Conservation (phyloP, 2,888 invertebrate species). For the Tachina lurida region DNA sequence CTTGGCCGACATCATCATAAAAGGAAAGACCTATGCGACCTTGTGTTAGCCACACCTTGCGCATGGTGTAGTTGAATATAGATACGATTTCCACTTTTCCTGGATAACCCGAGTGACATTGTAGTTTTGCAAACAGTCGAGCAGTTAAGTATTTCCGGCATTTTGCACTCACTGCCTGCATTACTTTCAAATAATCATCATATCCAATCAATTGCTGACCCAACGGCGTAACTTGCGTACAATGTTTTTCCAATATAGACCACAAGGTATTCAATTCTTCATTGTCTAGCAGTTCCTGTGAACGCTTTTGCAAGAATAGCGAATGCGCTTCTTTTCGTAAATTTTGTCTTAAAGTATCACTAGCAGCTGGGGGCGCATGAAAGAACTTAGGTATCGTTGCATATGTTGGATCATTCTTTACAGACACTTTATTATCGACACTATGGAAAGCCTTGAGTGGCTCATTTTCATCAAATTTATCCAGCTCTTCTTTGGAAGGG, state of each 20-base stretch:
- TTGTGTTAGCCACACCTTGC: constrained; percentile 97
- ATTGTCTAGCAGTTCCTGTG: constrained; percentile 92
- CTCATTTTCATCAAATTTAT: constrained; percentile 71
- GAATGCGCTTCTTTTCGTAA: constrained; percentile 94
- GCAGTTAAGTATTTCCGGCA: constrained; percentile 92
- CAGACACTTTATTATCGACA: constrained; percentile 3
- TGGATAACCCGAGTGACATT: constrained; percentile 90
- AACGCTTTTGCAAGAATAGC: constrained; percentile 92
- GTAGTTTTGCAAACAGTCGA: constrained; percentile 93
- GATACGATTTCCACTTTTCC: constrained; percentile 94
- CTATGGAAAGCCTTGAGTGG: constrained; percentile 56
- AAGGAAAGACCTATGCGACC: constrained; percentile 96
- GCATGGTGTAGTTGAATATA: constrained; percentile 97
- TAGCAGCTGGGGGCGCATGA: constrained; percentile 89
- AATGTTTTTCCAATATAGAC: constrained; percentile 90
- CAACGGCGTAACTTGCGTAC: constrained; percentile 88
- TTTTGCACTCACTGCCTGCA: constrained; percentile 89
- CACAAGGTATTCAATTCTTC: constrained; percentile 93
- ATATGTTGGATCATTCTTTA: constrained; percentile 78
- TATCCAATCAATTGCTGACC: constrained; percentile 94
- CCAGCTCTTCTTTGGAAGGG: constrained; percentile 74
- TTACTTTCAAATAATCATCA: constrained; percentile 91
- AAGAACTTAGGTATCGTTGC: constrained; percentile 90
- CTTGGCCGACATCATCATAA: constrained; percentile 96
- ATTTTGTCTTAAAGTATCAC: constrained; percentile 90